Percentiles rank a stretch among this genome's conserved stretches.
Conservation (phyloP, 2,888 invertebrate species). For the Drosophila neonasuta region DNA sequence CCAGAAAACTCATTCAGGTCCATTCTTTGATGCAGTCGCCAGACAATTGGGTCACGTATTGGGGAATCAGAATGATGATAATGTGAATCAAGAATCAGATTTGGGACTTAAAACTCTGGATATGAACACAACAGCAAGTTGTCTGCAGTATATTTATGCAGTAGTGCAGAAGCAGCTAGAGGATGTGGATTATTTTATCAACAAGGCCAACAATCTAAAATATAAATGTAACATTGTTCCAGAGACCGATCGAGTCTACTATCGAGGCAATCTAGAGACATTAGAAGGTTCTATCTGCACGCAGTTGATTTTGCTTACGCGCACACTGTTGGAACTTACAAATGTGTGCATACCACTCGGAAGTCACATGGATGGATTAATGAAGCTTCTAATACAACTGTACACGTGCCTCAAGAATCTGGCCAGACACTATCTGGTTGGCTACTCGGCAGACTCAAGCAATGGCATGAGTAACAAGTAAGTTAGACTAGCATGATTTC, state of each 20-base stretch:
- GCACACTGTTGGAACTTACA: conserved; percentile 83
- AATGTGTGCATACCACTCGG: conserved; percentile 84
- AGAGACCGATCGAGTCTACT: conserved; percentile 82
- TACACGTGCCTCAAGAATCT: conserved; percentile 84
- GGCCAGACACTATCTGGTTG: conserved; percentile 84
- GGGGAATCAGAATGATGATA: conserved; percentile 66
- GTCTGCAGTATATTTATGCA: conserved; percentile 72
- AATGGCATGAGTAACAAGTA: conserved; percentile 74
- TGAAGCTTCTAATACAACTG: conserved; percentile 84
- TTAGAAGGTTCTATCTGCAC: conserved; percentile 84
- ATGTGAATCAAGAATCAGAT: conserved; percentile 23
- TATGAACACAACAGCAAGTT: conserved; percentile 68
- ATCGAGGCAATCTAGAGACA: conserved; percentile 82
- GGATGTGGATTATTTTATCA: conserved; percentile 80
- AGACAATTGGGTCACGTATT: conserved; percentile 74
- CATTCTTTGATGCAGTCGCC: conserved; percentile 79
- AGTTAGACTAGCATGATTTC: conserved; percentile 22
- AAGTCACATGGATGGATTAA: conserved; percentile 83
- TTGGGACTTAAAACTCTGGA: conserved; percentile 78
- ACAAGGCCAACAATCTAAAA: conserved; percentile 82
- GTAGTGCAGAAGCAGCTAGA: conserved; percentile 79
- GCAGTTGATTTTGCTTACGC: conserved; percentile 84
- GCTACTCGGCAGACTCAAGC: conserved; percentile 80
- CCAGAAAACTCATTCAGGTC: conserved; percentile 80
- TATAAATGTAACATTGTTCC: conserved; percentile 82